Percentiles rank a stretch among this genome's conserved stretches.
Conservation (phyloP, 2,888 invertebrate genomes). For the Argyra leucocephala region DNA sequence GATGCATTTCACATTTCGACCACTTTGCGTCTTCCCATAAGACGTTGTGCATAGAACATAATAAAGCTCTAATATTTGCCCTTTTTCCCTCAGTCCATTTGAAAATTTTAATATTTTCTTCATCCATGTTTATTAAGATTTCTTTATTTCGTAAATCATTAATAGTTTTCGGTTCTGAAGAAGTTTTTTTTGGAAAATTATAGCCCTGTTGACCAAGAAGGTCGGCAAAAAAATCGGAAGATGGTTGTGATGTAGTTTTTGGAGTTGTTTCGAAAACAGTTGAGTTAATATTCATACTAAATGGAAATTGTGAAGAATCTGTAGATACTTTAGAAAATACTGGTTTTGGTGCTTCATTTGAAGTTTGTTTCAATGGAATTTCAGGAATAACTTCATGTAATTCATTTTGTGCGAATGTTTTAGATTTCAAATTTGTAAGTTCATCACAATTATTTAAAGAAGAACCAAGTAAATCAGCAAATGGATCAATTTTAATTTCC, state of each 20-base stretch:
- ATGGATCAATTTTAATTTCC: too few relatives aligned
- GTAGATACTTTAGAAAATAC: too few relatives aligned
- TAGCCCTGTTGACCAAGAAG: slow-evolving; percentile 84
- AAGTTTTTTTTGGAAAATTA: slow-evolving; percentile 62
- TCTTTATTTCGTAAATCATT: slow-evolving; percentile 88
- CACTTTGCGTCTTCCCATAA: slow-evolving; percentile 90
- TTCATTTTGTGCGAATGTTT: too few relatives aligned
- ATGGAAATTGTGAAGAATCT: too few relatives aligned
- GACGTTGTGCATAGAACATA: slow-evolving; percentile 88
- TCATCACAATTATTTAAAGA: too few relatives aligned
- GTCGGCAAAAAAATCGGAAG: slow-evolving; percentile 75
- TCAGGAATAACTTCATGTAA: too few relatives aligned
- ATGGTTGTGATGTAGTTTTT: slow-evolving; percentile 27
- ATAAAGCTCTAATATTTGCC: slow-evolving; percentile 85
- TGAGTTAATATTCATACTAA: too few relatives aligned
- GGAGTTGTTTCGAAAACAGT: slow-evolving; percentile 7
- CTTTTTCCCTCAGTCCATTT: slow-evolving; percentile 93
- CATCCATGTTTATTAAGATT: slow-evolving; percentile 79
- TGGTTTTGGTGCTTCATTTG: too few relatives aligned
- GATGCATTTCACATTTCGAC: slow-evolving; percentile 89
- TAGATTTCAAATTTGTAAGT: too few relatives aligned
- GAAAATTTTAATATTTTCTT: slow-evolving; percentile 71
- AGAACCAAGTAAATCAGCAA: too few relatives aligned
- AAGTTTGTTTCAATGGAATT: too few relatives aligned
- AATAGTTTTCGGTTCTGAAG: slow-evolving; percentile 73